These are phyloP conservation scores for Drosophila nigritarsus DNA, from an alignment of 2,888 invertebrate species.

Conservation along the genomic window DNA sequence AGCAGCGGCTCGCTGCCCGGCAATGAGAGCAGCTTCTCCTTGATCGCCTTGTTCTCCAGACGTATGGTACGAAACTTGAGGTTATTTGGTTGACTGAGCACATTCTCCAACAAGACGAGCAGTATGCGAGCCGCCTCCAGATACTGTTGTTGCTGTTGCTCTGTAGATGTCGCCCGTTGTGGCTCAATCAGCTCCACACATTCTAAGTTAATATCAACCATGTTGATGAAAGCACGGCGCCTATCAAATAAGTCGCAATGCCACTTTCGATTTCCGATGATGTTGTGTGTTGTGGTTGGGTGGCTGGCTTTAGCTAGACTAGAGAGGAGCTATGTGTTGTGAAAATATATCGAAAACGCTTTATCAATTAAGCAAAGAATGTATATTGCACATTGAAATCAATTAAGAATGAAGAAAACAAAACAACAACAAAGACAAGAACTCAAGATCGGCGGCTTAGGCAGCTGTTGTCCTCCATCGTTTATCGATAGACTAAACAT, in stretches of 20 bases:
- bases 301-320: conserved; percentile 26
- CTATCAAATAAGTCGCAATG: conserved; percentile 37
- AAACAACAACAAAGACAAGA: not conserved
- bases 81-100: conserved; percentile 83
- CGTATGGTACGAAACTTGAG: conserved; percentile 83
- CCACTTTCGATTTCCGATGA: conserved; percentile 24
- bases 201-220: conserved; percentile 74
- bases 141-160: conserved; percentile 71
- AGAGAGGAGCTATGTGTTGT: conserved; percentile 31
- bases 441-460: conserved; percentile 17
- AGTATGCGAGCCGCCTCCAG: conserved; percentile 83
- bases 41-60: conserved; percentile 83
- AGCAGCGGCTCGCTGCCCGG: conserved; percentile 80
- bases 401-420: conserved; percentile 13
- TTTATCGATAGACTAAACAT: conserved; percentile 13
- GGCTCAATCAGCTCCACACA: conserved; percentile 73
- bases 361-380: conserved; percentile 4
- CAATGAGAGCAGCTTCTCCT: conserved; percentile 82
- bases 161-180: conserved; percentile 30
- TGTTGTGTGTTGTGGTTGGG: conserved; percentile 11
- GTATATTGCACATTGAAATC: conserved; percentile 24
- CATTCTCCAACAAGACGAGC: conserved; percentile 83
- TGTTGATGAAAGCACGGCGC: conserved; percentile 32
- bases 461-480: conserved; percentile 31
- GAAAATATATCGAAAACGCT: conserved; percentile 24